Conservation (phyloP, 2,113 vertebrate genomes). For the Raja brachyura region DNA sequence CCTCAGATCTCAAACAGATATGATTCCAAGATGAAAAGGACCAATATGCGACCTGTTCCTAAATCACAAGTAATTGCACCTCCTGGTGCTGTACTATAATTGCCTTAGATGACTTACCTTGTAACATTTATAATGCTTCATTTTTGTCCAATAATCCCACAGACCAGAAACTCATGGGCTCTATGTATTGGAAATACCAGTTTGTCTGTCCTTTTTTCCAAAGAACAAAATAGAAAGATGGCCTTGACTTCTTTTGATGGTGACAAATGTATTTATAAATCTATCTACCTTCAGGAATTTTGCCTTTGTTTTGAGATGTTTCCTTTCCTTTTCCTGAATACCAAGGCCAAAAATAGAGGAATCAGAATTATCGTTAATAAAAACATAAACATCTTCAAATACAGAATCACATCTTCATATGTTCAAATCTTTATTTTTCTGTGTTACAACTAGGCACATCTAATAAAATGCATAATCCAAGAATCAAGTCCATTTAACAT, state of each 20-base stretch:
- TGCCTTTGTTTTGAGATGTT: constrained; percentile 23
- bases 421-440: neutral
- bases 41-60: neutral
- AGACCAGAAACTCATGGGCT: neutral
- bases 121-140: neutral
- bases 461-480: neutral
- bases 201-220: neutral
- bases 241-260: neutral
- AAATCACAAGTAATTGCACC: neutral
- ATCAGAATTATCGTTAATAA: neutral
- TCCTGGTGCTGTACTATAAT: neutral
- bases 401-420: neutral
- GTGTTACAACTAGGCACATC: neutral
- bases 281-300: constrained; percentile 29
- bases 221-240: neutral
- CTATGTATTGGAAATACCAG: neutral
- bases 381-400: neutral
- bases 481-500: neutral
- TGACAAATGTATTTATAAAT: neutral
- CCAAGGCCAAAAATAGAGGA: neutral
- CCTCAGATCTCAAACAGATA: neutral
- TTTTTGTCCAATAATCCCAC: neutral
- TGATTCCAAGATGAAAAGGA: neutral
- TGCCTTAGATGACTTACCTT: neutral
- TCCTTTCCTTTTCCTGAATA: constrained; percentile 27